A percentile compares a stretch with the other conserved stretches of the same genome.
These are phyloP conservation scores for Ophioninae sp. DNA, from an alignment of 2,888 invertebrate species.

Conservation along the genomic window DNA sequence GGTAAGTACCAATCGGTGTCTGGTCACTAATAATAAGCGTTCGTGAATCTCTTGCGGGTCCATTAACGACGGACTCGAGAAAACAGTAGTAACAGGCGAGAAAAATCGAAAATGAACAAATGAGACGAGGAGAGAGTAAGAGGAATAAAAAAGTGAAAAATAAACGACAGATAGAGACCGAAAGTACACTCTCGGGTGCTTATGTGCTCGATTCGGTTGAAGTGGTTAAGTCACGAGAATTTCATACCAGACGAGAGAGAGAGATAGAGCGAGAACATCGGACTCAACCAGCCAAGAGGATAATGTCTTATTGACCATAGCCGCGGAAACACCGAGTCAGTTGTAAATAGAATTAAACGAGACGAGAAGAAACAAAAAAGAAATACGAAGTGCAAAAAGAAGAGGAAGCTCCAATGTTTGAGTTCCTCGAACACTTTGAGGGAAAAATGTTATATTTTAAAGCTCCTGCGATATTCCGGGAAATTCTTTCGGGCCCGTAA, in stretches of 20 bases:
- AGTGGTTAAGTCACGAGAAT: slow-evolving; percentile 19
- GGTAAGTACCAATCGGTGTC: background rate
- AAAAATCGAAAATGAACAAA: slow-evolving; percentile 7
- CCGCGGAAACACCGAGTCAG: slow-evolving; percentile 9
- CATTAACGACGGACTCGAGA: slow-evolving; percentile 32
- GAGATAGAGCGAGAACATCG: slow-evolving; percentile 16
- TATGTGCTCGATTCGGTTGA: slow-evolving; percentile 37
- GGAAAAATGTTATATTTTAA: slow-evolving; percentile 8
- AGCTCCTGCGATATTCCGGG: background rate
- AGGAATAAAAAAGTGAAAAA: background rate
- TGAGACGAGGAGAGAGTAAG: background rate
- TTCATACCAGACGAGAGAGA: slow-evolving; percentile 18
- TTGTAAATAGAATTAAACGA: slow-evolving; percentile 8
- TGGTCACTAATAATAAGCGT: slow-evolving; percentile 11
- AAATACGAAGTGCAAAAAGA: background rate
- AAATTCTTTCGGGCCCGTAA: background rate
- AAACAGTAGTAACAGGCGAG: slow-evolving; percentile 4
- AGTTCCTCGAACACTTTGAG: slow-evolving; percentile 24
- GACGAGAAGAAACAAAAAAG: background rate
- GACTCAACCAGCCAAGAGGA: slow-evolving; percentile 13
- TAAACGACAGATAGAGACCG: slow-evolving; percentile 21
- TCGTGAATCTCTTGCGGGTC: slow-evolving; percentile 19
- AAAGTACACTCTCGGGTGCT: slow-evolving; percentile 28
- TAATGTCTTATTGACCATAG: slow-evolving; percentile 43
- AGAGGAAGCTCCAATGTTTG: slow-evolving; percentile 15